These are phyloP conservation scores for Gulo gulo DNA, from an alignment of 2,113 vertebrate species.

Conservation along the genomic window DNA sequence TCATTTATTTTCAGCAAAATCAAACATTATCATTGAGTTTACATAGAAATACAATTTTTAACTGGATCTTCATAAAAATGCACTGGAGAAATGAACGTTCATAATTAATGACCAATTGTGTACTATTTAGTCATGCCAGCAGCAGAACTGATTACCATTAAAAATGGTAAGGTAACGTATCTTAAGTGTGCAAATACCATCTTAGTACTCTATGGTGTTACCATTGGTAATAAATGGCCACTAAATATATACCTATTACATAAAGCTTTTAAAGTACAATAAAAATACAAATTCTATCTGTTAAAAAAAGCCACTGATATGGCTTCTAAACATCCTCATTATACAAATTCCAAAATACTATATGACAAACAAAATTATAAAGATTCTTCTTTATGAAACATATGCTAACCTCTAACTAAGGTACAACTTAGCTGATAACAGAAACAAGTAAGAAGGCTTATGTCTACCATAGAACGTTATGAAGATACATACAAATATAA, in stretches of 20 bases:
- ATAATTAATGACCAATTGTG: conserved; percentile 68
- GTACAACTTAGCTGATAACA: conserved; percentile 69
- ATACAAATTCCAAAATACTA: conserved; percentile 88
- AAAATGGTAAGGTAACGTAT: conserved; percentile 82
- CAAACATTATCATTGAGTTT: conserved; percentile 83
- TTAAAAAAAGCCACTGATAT: conserved; percentile 85
- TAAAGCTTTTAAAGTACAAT: conserved; percentile 87
- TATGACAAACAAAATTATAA: conserved; percentile 86
- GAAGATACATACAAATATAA: conserved; percentile 50
- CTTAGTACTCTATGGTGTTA: conserved; percentile 78
- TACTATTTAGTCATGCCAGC: conserved; percentile 79
- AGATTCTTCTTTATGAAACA: conserved; percentile 83
- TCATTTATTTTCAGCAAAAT: conserved; percentile 86
- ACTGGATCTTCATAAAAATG: conserved; percentile 81
- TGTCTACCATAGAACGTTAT: conserved; percentile 33
- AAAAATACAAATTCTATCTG: conserved; percentile 90
- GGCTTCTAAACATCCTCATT: conserved; percentile 85
- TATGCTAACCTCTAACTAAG: conserved; percentile 79
- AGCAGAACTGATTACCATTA: conserved; percentile 77
- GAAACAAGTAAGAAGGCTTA: conserved; percentile 67
- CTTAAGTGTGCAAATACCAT: conserved; percentile 84
- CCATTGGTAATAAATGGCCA: conserved; percentile 82
- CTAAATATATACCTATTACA: conserved; percentile 85
- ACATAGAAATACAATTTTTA: conserved; percentile 86
- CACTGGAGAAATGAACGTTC: conserved; percentile 73